phyloP scores from a whole-genome alignment of 2,888 invertebrate species.

The Chironomus tentans region DNA sequence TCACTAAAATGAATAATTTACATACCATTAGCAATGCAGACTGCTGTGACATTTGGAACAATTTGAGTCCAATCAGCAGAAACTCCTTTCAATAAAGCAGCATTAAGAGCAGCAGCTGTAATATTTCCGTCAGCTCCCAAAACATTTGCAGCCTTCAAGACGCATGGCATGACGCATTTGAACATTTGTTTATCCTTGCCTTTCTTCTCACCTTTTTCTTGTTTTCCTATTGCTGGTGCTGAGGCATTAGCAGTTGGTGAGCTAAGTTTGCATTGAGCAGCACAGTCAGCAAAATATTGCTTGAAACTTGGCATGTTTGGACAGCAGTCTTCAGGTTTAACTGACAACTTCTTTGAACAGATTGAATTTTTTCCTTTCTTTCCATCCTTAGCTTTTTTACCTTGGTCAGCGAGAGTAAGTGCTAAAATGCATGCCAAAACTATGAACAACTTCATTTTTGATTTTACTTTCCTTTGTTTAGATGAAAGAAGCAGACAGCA shows the following conservation, averaged over 20 bases:
- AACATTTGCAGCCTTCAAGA: too few relatives aligned
- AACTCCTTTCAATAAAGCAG: not conserved
- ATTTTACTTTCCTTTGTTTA: too few relatives aligned
- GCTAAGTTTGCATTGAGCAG: not conserved
- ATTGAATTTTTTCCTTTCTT: not conserved
- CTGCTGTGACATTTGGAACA: not conserved
- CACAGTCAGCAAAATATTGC: not conserved
- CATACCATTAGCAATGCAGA: not conserved
- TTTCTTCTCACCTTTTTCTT: too few relatives aligned
- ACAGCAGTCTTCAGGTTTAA: not conserved
- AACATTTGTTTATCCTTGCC: too few relatives aligned
- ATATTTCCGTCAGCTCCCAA: too few relatives aligned
- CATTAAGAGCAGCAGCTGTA: not conserved
- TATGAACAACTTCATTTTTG: too few relatives aligned
- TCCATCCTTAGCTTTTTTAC: not conserved
- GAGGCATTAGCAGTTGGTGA: not conserved
- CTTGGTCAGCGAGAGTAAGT: not conserved
- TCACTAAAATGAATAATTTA: too few relatives aligned
- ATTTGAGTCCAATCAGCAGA: not conserved
- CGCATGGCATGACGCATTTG: too few relatives aligned
- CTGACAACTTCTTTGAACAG: too few relatives aligned
- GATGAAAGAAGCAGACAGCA: too few relatives aligned
- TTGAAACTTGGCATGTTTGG: not conserved
- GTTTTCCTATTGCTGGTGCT: too few relatives aligned
- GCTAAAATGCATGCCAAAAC: too few relatives aligned